Percentiles rank a stretch among this genome's conserved stretches.
Evolutionary conservation across 2,113 vertebrate genomes (phyloP).

Genomic region (Pygoscelis adeliae): DNA sequence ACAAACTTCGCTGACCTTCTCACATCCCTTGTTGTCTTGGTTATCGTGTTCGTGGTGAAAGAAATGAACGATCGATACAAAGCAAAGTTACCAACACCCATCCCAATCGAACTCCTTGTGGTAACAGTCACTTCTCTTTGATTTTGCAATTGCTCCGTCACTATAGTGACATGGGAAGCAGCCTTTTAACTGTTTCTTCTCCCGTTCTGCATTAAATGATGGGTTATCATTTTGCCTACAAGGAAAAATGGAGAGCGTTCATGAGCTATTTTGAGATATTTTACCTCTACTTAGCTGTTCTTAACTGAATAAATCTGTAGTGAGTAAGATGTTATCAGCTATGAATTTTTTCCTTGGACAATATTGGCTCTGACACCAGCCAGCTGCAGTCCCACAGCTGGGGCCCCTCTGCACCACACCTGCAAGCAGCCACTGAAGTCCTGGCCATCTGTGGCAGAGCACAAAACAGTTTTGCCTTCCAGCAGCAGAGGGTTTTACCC

Average conservation of each 20-base stretch:
- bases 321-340: not conserved
- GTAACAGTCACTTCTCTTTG: slow-evolving; percentile 71
- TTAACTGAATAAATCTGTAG: not conserved
- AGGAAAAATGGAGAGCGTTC: not conserved
- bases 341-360: not conserved
- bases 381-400: not conserved
- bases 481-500: not conserved
- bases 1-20: slow-evolving; percentile 90
- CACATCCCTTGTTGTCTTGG: slow-evolving; percentile 85
- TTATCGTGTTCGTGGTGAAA: slow-evolving; percentile 86
- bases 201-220: not conserved
- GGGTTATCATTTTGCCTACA: not conserved
- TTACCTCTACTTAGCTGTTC: not conserved
- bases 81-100: slow-evolving; percentile 88
- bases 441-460: not conserved
- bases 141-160: not conserved
- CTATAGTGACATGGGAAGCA: fast-evolving
- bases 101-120: slow-evolving; percentile 93
- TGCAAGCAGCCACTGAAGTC: not conserved
- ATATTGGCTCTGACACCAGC: not conserved
- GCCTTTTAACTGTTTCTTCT: not conserved
- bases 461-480: not conserved
- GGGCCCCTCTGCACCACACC: not conserved
- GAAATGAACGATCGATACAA: slow-evolving; percentile 91
- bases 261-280: not conserved